phyloP scores from a whole-genome alignment of 2,113 vertebrate species.

The Gymnarchus niloticus region DNA sequence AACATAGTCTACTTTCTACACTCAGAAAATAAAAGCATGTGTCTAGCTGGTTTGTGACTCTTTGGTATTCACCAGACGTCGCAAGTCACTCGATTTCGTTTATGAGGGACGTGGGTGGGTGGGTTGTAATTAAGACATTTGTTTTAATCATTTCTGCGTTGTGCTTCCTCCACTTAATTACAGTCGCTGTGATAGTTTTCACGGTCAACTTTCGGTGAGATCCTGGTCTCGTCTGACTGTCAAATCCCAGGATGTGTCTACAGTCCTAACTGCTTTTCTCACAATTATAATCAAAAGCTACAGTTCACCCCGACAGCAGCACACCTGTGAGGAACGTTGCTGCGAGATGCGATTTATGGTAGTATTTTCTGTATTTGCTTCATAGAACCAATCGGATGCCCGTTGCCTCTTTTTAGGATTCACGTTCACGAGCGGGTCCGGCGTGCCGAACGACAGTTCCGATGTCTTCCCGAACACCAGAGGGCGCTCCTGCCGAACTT shows the following conservation, averaged over 20 bases:
- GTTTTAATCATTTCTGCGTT: neutral
- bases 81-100: too few species aligned
- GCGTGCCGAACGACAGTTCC: constrained; percentile 86
- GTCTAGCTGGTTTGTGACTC: neutral
- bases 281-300: too few species aligned
- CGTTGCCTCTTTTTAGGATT: constrained; percentile 59
- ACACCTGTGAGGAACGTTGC: too few species aligned
- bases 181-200: neutral
- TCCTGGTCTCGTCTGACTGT: neutral
- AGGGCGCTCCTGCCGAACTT: constrained; percentile 82
- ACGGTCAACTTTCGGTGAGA: neutral
- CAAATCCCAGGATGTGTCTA: too few species aligned
- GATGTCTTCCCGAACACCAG: constrained; percentile 75
- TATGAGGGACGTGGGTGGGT: neutral
- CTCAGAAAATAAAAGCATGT: neutral
- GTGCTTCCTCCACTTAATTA: neutral
- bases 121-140: neutral
- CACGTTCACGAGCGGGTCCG: constrained; percentile 87
- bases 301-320: too few species aligned
- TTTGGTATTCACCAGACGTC: neutral
- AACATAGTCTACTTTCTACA: neutral
- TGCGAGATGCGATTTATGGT: neutral
- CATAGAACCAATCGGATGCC: neutral
- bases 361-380: neutral
- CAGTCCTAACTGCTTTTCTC: too few species aligned